These are phyloP conservation scores for Gortyna flavago DNA, from an alignment of 2,888 invertebrate genomes.

Conservation along the genomic window DNA sequence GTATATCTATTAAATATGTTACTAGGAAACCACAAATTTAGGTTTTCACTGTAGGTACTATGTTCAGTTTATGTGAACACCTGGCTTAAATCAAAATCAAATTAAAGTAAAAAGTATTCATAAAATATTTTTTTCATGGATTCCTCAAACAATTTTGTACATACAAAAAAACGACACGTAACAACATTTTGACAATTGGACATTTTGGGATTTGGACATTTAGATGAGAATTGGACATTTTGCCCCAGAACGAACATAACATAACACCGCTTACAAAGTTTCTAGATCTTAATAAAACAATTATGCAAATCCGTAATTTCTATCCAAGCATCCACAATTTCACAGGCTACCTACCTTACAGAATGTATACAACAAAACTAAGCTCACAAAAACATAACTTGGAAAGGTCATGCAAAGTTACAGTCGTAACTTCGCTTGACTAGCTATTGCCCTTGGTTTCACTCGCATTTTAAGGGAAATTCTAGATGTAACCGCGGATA, in stretches of 20 bases:
- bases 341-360: neutral
- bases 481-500: neutral
- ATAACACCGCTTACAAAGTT: conserved; percentile 5
- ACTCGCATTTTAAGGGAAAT: neutral
- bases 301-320: conserved; percentile 23
- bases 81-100: neutral
- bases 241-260: neutral
- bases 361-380: conserved; percentile 18
- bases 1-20: neutral
- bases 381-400: conserved; percentile 28
- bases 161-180: neutral
- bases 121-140: neutral
- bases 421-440: conserved; percentile 7
- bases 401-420: conserved; percentile 17
- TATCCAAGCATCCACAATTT: conserved; percentile 5
- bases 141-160: neutral
- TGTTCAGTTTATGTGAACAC: neutral
- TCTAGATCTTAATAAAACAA: conserved; percentile 20
- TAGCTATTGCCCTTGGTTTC: neutral
- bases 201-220: no score
- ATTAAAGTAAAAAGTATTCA: neutral
- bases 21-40: neutral
- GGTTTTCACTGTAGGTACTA: neutral
- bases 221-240: no score
- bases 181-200: neutral